Percentiles rank a stretch among this genome's conserved stretches.
phyloP scores from a whole-genome alignment of 2,113 vertebrate species.

The Anser cygnoides region DNA sequence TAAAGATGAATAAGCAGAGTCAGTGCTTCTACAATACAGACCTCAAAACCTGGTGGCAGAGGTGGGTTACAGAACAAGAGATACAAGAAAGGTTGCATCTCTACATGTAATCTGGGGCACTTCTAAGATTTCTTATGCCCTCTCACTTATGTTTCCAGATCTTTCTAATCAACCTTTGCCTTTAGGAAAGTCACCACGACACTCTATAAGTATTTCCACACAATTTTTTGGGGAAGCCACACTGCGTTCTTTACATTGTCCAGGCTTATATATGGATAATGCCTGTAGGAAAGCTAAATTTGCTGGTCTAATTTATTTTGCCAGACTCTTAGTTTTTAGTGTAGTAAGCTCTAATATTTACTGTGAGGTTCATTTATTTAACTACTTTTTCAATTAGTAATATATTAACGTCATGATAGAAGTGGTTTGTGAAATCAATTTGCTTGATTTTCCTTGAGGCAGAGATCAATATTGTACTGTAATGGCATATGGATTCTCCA shows the following conservation, averaged over 20 bases:
- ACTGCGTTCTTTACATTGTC: not conserved
- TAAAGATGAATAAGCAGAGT: not conserved
- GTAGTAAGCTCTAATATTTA: not conserved
- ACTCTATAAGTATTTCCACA: not conserved
- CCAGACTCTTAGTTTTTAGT: not conserved
- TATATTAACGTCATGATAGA: constrained; percentile 29
- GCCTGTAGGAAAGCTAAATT: not conserved
- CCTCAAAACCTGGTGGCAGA: not conserved
- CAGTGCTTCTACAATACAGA: not conserved
- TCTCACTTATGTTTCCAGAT: not conserved
- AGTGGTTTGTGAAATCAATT: constrained; percentile 21
- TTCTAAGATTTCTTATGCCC: not conserved
- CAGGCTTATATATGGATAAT: not conserved
- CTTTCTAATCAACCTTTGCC: not conserved
- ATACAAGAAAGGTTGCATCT: not conserved
- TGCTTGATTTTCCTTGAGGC: constrained; percentile 9
- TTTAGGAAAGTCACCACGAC: not conserved
- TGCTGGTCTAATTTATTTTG: not conserved
- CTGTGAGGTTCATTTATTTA: constrained; percentile 9
- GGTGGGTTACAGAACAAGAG: not conserved
- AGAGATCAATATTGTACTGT: constrained; percentile 10
- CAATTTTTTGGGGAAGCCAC: not conserved
- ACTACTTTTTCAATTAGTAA: constrained; percentile 31
- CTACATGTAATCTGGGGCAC: not conserved
- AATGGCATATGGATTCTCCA: constrained; percentile 23